phyloP scores from a whole-genome alignment of 1,140 invertebrate genomes.

The Drusus annulatus region DNA sequence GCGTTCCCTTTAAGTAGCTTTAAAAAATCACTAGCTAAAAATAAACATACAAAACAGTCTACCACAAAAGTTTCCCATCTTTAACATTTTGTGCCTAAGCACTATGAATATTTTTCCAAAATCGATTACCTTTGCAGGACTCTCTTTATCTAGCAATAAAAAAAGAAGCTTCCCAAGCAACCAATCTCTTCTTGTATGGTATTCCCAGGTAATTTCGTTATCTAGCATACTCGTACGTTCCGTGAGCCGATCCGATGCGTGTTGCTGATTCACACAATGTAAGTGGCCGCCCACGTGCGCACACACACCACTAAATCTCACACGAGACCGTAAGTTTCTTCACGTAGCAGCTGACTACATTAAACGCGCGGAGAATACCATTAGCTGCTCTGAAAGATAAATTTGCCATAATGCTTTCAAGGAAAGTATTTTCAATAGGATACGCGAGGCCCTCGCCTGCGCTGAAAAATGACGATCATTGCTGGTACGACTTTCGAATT shows the following conservation, averaged over 20 bases:
- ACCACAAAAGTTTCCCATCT: too few species aligned
- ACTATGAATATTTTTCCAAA: too few species aligned
- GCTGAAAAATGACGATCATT: slow-evolving; percentile 39
- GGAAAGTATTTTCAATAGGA: slow-evolving; percentile 58
- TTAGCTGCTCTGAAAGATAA: slow-evolving; percentile 58
- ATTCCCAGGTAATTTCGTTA: background rate
- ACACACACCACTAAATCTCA: slow-evolving; percentile 51
- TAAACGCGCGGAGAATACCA: slow-evolving; percentile 58
- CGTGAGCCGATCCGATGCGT: slow-evolving; percentile 16
- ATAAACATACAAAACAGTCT: too few species aligned
- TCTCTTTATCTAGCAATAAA: too few species aligned
- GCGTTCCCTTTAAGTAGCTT: too few species aligned
- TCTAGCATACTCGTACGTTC: slow-evolving; percentile 8
- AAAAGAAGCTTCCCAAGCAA: background rate
- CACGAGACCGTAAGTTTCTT: slow-evolving; percentile 56
- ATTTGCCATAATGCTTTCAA: slow-evolving; percentile 59
- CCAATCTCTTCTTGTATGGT: background rate
- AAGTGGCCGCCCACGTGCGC: slow-evolving; percentile 27
- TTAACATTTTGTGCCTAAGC: too few species aligned
- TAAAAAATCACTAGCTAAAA: too few species aligned
- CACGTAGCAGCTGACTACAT: slow-evolving; percentile 58
- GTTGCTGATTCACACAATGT: slow-evolving; percentile 32
- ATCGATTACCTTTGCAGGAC: too few species aligned
- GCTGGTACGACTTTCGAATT: slow-evolving; percentile 31
- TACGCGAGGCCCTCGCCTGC: slow-evolving; percentile 38